These are phyloP conservation scores for Acholoe squamosa DNA, from an alignment of 2,888 invertebrate species.

Conservation along the genomic window DNA sequence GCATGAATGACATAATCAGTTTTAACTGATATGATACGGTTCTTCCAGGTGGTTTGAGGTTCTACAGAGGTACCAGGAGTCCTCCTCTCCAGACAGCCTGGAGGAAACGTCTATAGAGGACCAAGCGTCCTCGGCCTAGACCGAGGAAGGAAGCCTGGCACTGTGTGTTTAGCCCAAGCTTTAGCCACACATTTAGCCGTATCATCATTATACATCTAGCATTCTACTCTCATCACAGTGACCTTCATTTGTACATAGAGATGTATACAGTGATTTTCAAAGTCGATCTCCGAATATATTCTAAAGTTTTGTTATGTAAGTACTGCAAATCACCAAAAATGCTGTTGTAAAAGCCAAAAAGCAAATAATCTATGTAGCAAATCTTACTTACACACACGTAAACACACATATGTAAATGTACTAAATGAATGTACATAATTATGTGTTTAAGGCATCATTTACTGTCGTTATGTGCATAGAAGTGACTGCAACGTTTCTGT, in stretches of 20 bases:
- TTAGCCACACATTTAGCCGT: not conserved
- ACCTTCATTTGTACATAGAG: not conserved
- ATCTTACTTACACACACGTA: no score
- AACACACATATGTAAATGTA: no score
- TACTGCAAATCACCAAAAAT: not conserved
- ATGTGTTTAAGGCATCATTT: no score
- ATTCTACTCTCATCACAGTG: no score
- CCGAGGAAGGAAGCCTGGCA: not conserved
- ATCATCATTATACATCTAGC: not conserved
- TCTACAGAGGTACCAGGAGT: constrained; percentile 41
- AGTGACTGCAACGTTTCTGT: no score
- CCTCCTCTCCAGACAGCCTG: not conserved
- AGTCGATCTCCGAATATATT: not conserved
- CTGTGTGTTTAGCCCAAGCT: not conserved
- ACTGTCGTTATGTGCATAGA: no score
- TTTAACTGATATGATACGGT: not conserved
- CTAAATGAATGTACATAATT: no score
- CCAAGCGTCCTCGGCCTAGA: not conserved
- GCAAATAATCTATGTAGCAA: no score
- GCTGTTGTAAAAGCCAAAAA: no score
- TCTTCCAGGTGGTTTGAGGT: constrained; percentile 47
- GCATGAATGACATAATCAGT: no score
- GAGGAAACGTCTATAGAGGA: not conserved
- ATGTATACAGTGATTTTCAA: not conserved
- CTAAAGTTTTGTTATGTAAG: not conserved